Evolutionary conservation across 2,888 invertebrate species (phyloP).

Genomic region (Eudasyphora cyanicolor): DNA sequence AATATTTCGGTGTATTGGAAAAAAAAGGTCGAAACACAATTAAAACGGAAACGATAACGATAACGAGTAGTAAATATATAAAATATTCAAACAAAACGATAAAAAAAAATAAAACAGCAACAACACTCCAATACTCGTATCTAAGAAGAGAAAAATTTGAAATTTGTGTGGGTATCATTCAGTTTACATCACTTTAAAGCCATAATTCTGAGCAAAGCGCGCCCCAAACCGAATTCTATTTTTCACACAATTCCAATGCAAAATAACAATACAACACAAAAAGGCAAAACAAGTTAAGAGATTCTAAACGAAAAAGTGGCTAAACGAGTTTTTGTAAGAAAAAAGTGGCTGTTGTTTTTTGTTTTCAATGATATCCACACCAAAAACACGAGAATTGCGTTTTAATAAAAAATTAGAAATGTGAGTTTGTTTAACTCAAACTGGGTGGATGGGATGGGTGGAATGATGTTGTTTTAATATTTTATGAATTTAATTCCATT

Average conservation of each 20-base stretch:
- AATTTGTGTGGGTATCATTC: constrained; percentile 55
- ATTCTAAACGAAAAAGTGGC: constrained; percentile 44
- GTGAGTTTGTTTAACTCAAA: constrained; percentile 19
- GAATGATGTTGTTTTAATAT: background rate
- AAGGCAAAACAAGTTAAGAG: background rate
- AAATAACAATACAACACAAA: background rate
- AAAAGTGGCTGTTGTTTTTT: background rate
- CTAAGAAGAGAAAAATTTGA: constrained; percentile 6
- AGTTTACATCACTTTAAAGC: constrained; percentile 51
- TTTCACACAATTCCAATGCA: background rate
- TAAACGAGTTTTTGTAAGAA: constrained; percentile 50
- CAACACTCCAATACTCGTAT: too few species aligned
- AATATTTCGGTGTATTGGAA: too few species aligned
- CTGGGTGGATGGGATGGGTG: too few species aligned
- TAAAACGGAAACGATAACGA: constrained; percentile 39
- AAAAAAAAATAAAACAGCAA: too few species aligned
- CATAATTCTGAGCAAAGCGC: background rate
- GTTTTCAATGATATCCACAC: background rate
- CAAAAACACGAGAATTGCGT: constrained; percentile 40
- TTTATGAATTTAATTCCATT: background rate
- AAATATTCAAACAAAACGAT: too few species aligned
- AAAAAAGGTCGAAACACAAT: background rate
- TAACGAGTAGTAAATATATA: too few species aligned
- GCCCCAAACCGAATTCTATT: constrained; percentile 22
- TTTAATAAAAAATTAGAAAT: constrained; percentile 26